Base-by-base conservation (phyloP, 2,113 vertebrate genomes). In the Mustela lutreola region DNA sequence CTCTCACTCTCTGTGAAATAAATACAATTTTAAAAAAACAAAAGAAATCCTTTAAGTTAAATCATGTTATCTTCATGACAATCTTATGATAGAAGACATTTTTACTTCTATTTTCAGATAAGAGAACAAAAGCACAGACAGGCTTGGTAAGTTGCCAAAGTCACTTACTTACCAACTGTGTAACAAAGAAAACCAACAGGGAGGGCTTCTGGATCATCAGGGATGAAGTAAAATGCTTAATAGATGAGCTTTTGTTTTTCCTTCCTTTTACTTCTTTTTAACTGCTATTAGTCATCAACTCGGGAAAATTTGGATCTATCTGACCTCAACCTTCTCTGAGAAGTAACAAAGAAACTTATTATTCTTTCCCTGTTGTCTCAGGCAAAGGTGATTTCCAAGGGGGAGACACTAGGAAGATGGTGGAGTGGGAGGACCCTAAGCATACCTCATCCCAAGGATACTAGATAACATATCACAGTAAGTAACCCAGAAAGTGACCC, bases 201-300 rank as follows among this genome's bases (percentile, higher is more conserved):
- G 2, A 75, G 4, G 2, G 1, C 1, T 18, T 28, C 21, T 16
- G 10, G 24, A 75, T 6, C 16, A 45, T 42, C 7, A 48, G 19
- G 19, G 6, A 80, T 4, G 88, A 70, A 15, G 67, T 31, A 21
- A 16, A 81, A 92, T 48, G 18, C n/a, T 45, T 28, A 24, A 42
- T 21, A 95, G 1, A 70, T 60, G 10, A 60, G 11, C 12, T 93
- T n/a, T 71, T 36, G 16, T 19, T 53, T 94, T 63, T 71, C 8
- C 26, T 81, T 91, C 18, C 39, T 53, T 94, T 58, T 45, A 75
- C 63, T 63, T 63, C 42, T 82, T 80, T 73, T 45, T 50, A 80
- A 19, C 53, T 70, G 24, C n/a, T 84, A 67, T 95, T 63, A 22
- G 7, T 28, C 48, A 78, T 39, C 11, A 91, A 56, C 5, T 48